Base-by-base conservation (phyloP, 2,797 vertebrate species). In the Melanotaenia maccullochi region DNA sequence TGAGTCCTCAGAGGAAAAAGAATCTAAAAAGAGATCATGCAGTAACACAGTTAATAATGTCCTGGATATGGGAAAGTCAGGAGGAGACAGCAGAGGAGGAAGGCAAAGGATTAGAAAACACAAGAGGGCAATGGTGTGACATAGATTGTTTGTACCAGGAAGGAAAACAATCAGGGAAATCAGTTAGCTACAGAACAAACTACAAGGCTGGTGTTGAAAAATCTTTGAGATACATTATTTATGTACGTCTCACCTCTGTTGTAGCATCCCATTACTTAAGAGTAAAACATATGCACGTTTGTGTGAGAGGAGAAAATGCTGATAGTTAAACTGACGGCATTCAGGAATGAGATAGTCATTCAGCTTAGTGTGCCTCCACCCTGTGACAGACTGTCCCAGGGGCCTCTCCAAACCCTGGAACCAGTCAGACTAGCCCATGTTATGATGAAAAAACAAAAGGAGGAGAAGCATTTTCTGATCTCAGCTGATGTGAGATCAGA, bases 281-380 rank as follows among this genome's bases (percentile, higher is more conserved):
- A 70, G 28, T 11, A n/a, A 52, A 13, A 62, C 25, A 36, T 76
- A n/a, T 81, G 63, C 56, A 63, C 76, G 56, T 63, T 65, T 71
- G 58, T 71, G 60, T 18, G 66, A 79, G 65, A 75, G 55, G 38
- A 81, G 75, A 68, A 84, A 87, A 78, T 16, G 35, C 60, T 64
- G 76, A 82, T 66, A 70, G 65, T 32, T 64, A 72, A 28, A 30
- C 56, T 20, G 68, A 75, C 32, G 79, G 63, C 44, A 9, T 65
- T 85, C 36, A 77, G 78, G 74, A 82, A 89, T 91, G 89, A 91
- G 86, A 90, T 88, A 89, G 90, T 87, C 67, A 75, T 89, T 87
- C 5, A 86, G 84, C 86, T 90, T 86, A 87, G 76, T 42, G 65
- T 71, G 83, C 83, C 91, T 63, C 91, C 90, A 73, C 91, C 91